A percentile compares a stretch with the other conserved stretches of the same genome.
Conservation (phyloP, 2,797 vertebrate genomes). For the Esox masquinongy region DNA sequence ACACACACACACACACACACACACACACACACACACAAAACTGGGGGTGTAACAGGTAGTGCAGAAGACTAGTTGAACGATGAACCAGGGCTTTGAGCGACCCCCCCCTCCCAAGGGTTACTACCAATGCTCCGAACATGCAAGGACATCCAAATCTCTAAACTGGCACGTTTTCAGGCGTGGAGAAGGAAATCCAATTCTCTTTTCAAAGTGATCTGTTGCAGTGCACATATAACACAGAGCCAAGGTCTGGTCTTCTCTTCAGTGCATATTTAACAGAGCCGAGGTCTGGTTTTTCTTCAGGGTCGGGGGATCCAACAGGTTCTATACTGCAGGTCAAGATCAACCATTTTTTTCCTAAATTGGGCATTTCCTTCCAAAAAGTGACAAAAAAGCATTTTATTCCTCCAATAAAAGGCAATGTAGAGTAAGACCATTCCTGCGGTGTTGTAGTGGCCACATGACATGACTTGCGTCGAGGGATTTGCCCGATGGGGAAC, state of each 20-base stretch:
- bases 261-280: no score
- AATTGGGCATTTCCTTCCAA: not conserved
- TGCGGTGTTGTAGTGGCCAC: slow-evolving; percentile 49
- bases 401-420: not conserved
- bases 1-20: not conserved
- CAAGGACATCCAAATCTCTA: no score
- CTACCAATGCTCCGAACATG: not conserved
- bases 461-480: slow-evolving; percentile 59
- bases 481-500: slow-evolving; percentile 49
- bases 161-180: not conserved
- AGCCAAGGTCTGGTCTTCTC: no score
- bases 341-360: not conserved
- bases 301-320: no score
- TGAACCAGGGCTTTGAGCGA: slow-evolving; percentile 11
- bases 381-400: not conserved
- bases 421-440: slow-evolving; percentile 33
- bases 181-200: slow-evolving; percentile 1
- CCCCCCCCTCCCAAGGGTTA: not conserved
- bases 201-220: not conserved
- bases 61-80: slow-evolving; percentile 33
- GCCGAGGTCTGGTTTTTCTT: no score
- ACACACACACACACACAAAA: not conserved
- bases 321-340: not conserved
- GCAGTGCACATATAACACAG: not conserved
- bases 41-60: slow-evolving; percentile 9